Evolutionary conservation across 2,888 invertebrate genomes (phyloP), one percentile per base, ranked within the genome.

Genomic region (Thecophora atra): DNA sequence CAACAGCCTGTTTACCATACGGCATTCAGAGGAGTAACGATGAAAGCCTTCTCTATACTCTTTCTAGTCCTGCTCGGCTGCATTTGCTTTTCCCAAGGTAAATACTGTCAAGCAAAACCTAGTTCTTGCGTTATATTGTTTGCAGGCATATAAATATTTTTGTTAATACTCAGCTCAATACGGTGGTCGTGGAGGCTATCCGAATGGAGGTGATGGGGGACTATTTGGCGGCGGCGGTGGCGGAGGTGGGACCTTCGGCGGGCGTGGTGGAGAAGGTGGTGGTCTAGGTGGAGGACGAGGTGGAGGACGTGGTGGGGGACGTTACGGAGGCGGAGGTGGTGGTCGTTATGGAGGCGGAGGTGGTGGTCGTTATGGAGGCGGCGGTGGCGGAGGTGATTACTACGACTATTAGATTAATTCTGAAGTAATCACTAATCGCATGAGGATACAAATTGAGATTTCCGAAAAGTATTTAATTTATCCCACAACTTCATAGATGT

Each of bases 281-380:
- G 64, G 21, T 13, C 51, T 52, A 4, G 73, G 64, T 3, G 67
- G 64, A 21, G 58, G 58, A 2, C 52, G 54, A 15, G 64, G 26
- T n/a, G 66, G 64, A 3, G 74, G 60, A 1, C 52, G 54, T 13
- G 26, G 42, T 30, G 67, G 71, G 1, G 66, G 62, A 1, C 58
- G 63, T 0, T 47, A 17, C 13, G 69, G 71, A 5, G 71, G 56
- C 2, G 51, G 54, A 30, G 51, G 63, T 26, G 62, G 73, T 2
- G 72, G 69, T 0, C 60, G 69, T 13, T 64, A 65, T 19, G 73
- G 70, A 21, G 73, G 73, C 56, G 72, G 65, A 0, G 63, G 70
- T 11, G 72, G 63, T n/a, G 70, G 52, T 0, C 71, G 71, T 15
- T 37, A 42, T 24, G 73, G 71, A 24, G 71, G 70, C 0, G 47